Conservation (phyloP, 1,140 invertebrate genomes). For the Drosophila serrata region DNA sequence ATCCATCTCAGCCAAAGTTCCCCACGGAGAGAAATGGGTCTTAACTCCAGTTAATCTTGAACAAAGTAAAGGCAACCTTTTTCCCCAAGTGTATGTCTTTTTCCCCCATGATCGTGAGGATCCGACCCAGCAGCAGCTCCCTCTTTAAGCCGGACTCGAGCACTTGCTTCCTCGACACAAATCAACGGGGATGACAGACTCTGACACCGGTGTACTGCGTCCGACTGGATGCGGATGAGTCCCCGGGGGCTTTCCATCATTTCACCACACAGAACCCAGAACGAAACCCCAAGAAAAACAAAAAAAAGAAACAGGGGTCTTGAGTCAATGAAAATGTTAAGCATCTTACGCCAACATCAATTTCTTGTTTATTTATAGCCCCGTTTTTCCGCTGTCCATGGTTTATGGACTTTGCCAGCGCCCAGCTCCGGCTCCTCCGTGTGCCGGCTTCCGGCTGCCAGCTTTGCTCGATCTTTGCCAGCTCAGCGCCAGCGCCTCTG, state of each 20-base stretch:
- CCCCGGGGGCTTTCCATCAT: constrained; percentile 48
- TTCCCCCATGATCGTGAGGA: constrained; percentile 32
- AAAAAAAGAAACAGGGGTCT: too few relatives aligned
- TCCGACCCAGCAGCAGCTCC: constrained; percentile 57
- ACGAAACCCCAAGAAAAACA: background rate
- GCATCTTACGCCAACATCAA: constrained; percentile 77
- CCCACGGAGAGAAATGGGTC: constrained; percentile 3
- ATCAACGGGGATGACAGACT: constrained; percentile 74
- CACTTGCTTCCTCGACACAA: constrained; percentile 83
- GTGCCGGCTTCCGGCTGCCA: background rate
- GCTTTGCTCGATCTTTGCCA: constrained; percentile 4
- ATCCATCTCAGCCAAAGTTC: constrained; percentile 63
- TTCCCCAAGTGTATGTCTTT: background rate
- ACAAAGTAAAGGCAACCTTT: too few relatives aligned
- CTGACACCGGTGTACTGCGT: constrained; percentile 53
- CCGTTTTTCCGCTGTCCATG: constrained; percentile 56
- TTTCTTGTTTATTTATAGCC: constrained; percentile 74
- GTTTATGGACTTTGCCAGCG: constrained; percentile 42
- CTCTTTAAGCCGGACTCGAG: constrained; percentile 65
- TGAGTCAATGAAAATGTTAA: constrained; percentile 75
- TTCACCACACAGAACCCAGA: background rate
- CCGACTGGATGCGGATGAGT: constrained; percentile 3
- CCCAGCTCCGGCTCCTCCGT: background rate
- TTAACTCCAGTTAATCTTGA: too few relatives aligned
- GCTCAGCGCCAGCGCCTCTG: constrained; percentile 22